Evolutionary conservation across 1,140 invertebrate genomes (phyloP).

Genomic region (Calliphora vicina): DNA sequence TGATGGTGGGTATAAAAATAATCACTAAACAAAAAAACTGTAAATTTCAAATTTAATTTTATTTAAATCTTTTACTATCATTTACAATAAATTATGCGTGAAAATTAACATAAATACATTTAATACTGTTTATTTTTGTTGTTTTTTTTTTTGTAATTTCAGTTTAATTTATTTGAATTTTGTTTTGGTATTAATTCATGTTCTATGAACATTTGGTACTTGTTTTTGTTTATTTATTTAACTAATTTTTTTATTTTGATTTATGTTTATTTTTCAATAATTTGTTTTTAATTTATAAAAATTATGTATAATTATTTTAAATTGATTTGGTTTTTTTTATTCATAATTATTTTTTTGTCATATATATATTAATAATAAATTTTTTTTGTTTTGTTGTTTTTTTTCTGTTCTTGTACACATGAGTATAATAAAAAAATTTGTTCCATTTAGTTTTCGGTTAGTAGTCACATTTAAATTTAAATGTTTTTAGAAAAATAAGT

Average conservation of each 20-base stretch:
- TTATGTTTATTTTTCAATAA: not conserved
- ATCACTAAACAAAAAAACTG: not conserved
- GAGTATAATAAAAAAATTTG: slow-evolving; percentile 33
- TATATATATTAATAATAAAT: not conserved
- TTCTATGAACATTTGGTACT: slow-evolving; percentile 33
- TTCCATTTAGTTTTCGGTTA: slow-evolving; percentile 28
- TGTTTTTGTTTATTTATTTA: not conserved
- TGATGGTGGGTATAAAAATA: no score
- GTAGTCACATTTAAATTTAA: slow-evolving; percentile 11
- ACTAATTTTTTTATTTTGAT: not conserved
- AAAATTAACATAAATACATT: not conserved
- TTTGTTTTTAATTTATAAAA: slow-evolving; percentile 22
- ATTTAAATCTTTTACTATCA: not conserved
- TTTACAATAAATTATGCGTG: slow-evolving; percentile 37
- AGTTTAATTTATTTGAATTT: not conserved
- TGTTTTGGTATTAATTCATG: slow-evolving; percentile 1
- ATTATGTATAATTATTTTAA: slow-evolving; percentile 17
- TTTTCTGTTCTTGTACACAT: slow-evolving; percentile 19
- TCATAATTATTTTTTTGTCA: no score
- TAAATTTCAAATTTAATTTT: not conserved
- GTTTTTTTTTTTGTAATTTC: no score
- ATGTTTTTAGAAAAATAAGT: no score
- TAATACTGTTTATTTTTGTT: not conserved
- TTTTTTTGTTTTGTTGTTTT: not conserved
- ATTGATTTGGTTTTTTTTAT: not conserved